phyloP scores from a whole-genome alignment of 2,888 invertebrate species.

The Drosophila monieri region DNA sequence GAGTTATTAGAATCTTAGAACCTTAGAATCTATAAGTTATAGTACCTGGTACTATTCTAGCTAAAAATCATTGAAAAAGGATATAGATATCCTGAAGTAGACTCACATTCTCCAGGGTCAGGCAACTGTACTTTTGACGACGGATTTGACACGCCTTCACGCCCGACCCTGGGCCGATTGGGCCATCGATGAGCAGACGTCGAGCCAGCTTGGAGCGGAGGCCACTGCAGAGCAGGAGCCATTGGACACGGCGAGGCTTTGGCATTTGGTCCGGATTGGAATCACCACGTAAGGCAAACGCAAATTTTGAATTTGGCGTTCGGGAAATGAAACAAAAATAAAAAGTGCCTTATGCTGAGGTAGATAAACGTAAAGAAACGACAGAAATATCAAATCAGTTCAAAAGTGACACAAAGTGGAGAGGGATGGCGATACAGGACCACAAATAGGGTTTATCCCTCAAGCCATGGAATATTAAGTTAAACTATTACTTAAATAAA shows the following conservation, averaged over 20 bases:
- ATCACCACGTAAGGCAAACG: neutral
- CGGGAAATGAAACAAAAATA: neutral
- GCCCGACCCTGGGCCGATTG: neutral
- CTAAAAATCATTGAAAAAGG: too few species aligned
- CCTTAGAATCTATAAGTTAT: too few species aligned
- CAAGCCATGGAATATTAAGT: too few species aligned
- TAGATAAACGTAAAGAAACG: neutral
- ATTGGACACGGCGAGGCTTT: neutral
- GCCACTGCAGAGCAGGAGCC: neutral
- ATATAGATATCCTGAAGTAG: neutral
- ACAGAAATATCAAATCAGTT: neutral
- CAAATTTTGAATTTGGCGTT: slow-evolving; percentile 2
- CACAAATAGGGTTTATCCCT: too few species aligned
- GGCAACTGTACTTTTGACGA: slow-evolving; percentile 5
- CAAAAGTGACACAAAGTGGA: neutral
- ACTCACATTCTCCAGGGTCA: slow-evolving; percentile 41
- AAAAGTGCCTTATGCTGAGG: neutral
- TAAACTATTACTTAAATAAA: too few species aligned
- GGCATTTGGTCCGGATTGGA: neutral
- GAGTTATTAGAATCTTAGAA: too few species aligned
- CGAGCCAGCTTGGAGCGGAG: neutral
- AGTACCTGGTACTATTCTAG: too few species aligned
- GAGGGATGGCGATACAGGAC: too few species aligned
- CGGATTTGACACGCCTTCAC: neutral
- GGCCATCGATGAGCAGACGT: neutral